These are phyloP conservation scores for Alcedo atthis DNA, from an alignment of 2,797 vertebrate genomes.

Conservation along the genomic window DNA sequence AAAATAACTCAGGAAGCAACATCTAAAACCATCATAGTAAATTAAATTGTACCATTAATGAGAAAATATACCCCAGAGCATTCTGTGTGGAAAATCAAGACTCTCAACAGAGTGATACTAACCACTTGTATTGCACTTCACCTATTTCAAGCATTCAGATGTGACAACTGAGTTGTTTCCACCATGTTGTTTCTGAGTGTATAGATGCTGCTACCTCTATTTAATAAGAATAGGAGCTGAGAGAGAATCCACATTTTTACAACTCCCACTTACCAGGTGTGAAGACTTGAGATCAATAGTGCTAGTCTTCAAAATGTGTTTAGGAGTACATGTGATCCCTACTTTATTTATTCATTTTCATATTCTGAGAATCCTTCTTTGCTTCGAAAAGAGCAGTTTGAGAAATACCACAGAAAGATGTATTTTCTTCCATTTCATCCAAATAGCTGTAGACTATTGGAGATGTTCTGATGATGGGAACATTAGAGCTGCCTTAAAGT, in stretches of 20 bases:
- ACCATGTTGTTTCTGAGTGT: not conserved
- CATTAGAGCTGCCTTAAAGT: not conserved
- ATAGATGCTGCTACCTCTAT: not conserved
- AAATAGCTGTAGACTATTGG: not conserved
- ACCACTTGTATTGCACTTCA: not conserved
- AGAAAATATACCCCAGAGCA: not conserved
- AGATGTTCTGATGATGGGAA: not conserved
- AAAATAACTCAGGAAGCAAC: not conserved
- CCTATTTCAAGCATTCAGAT: not conserved
- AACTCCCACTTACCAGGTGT: not conserved
- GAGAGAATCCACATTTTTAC: not conserved
- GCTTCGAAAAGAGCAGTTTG: not conserved
- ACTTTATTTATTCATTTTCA: too few relatives aligned
- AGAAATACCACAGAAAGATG: not conserved
- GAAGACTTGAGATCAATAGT: not conserved
- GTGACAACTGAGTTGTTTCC: not conserved
- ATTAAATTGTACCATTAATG: not conserved
- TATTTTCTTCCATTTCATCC: not conserved
- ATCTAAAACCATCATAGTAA: not conserved
- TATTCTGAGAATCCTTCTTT: not conserved
- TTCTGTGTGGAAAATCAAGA: not conserved
- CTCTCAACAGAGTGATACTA: not conserved
- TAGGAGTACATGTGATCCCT: not conserved
- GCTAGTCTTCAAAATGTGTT: not conserved
- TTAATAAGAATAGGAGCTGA: not conserved